Evolutionary conservation across 2,888 invertebrate genomes (phyloP).

Genomic region (Perithous albicinctus): DNA sequence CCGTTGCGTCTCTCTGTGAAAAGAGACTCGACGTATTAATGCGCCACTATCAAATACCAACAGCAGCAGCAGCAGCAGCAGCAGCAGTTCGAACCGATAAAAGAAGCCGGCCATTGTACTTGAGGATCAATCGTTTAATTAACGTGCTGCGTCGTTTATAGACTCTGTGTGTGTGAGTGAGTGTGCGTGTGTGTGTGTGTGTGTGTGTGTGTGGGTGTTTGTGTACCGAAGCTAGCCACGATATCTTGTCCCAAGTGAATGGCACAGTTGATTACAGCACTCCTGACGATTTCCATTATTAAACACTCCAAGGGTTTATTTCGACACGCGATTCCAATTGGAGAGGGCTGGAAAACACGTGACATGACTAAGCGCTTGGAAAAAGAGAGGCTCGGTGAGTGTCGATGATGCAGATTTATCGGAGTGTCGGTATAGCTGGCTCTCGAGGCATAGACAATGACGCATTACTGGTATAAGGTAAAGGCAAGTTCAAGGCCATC

Average conservation of each 20-base stretch:
- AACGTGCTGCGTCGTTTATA: slow-evolving; percentile 1
- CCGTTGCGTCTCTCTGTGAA: slow-evolving; percentile 1
- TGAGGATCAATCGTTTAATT: slow-evolving; percentile 35
- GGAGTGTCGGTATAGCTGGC: slow-evolving; percentile 12
- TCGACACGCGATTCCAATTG: no score
- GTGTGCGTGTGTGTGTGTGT: no score
- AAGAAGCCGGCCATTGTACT: slow-evolving; percentile 1
- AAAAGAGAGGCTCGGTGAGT: slow-evolving; percentile 12
- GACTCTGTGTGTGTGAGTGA: no score
- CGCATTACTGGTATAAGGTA: slow-evolving; percentile 64
- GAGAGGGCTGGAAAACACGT: not conserved
- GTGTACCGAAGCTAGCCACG: no score
- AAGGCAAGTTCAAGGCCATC: slow-evolving; percentile 65
- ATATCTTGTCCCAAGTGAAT: not conserved
- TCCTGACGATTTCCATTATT: not conserved
- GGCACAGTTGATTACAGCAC: not conserved
- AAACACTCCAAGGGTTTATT: no score
- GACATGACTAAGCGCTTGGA: not conserved
- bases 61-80: not conserved
- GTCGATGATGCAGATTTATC: not conserved
- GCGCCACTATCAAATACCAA: slow-evolving; percentile 14
- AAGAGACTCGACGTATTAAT: slow-evolving; percentile 23
- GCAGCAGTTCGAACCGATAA: not conserved
- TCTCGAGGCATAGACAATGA: no score
- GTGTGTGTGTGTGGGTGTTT: no score